Base-by-base conservation (phyloP, 2,888 invertebrate genomes). In the Drosophila mimetica region DNA sequence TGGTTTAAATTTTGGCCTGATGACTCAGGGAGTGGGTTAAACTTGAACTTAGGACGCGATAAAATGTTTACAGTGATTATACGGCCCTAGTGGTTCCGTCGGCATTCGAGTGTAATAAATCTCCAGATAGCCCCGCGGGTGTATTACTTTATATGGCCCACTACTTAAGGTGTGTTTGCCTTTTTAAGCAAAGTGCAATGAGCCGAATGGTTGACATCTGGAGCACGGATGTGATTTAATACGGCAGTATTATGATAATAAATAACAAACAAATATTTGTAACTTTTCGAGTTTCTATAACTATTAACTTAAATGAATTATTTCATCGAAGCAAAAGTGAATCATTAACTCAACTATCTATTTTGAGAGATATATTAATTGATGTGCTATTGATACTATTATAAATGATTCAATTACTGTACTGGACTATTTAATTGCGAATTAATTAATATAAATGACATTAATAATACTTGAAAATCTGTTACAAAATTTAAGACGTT, bases 101-200 rank as follows among this genome's bases (percentile, higher is more conserved):
- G n/a, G 69, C 63, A 76, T 55, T 64, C 44, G 42, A 51, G 51
- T 78, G 55, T 57, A 57, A 79, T 85, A 86, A 86, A 79, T 73
- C 55, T 20, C 39, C 28, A 76, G 80, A 76, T 86, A 61, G 70
- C 61, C 71, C 8, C 13, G 25, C 30, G 46, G 60, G 51, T 18
- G 42, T 20, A 48, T 18, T 50, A 16, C 20, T 55, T 30, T 41
- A 54, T 74, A 66, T 59, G 70, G 54, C 41, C 41, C 30, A 46
- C 71, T 71, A 58, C 67, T 59, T 67, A 50, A 14, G 32, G 32
- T n/a, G 39, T 71, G 44, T 69, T 69, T 67, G 37, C 50, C 25
- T 22, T 46, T 37, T 34, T 32, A 66, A 30, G 36, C 65, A 25
- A 28, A 25, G 37, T 54, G 47, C 20, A 67, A 67, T 28, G 42